phyloP scores from a whole-genome alignment of 2,888 invertebrate genomes.

The Synanthedon vespiformis region DNA sequence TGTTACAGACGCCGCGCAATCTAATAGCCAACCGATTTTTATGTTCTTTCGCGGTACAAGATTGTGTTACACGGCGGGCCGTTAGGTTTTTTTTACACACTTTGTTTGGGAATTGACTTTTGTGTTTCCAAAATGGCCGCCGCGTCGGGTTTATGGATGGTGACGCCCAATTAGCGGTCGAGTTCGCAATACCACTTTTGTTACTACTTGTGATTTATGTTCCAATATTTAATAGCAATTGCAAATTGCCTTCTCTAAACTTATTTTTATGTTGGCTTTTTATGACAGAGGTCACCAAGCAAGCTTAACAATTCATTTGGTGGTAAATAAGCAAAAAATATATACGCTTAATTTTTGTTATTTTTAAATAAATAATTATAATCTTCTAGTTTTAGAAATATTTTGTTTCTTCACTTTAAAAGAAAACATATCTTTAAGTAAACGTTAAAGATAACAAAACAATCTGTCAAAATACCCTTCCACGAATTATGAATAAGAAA shows the following conservation, averaged over 20 bases:
- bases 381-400: too few species aligned
- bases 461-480: too few species aligned
- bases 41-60: conserved; percentile 58
- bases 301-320: too few species aligned
- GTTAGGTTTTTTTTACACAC: conserved; percentile 24
- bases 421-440: too few species aligned
- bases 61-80: conserved; percentile 45
- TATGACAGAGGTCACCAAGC: too few species aligned
- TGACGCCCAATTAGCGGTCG: conserved; percentile 28
- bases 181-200: conserved; percentile 40
- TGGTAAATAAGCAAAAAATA: too few species aligned
- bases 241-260: background rate
- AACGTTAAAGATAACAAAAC: too few species aligned
- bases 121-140: conserved; percentile 24
- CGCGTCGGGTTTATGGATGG: conserved; percentile 24
- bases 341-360: too few species aligned
- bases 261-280: background rate
- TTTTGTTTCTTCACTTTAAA: too few species aligned
- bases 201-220: conserved; percentile 55
- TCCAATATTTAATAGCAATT: conserved; percentile 12
- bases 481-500: too few species aligned
- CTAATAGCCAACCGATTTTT: conserved; percentile 50
- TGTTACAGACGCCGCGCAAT: conserved; percentile 32
- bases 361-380: too few species aligned
- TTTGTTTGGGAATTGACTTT: conserved; percentile 26